Base-by-base conservation (phyloP, 1,140 invertebrate genomes). In the Panagrolaimus sp. region DNA sequence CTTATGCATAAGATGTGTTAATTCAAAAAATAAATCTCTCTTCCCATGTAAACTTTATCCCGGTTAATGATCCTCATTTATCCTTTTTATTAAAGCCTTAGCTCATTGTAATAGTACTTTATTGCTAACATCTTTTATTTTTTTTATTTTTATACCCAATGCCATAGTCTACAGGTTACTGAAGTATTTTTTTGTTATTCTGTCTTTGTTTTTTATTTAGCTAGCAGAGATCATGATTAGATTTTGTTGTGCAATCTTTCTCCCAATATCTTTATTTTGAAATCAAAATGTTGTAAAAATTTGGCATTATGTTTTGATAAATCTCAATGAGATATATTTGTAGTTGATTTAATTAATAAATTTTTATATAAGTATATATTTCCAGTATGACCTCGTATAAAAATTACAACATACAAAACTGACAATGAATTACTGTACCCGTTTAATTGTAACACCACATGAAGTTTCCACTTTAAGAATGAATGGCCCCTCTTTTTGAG, bases 401-500 rank as follows among this genome's bases (percentile, higher is more conserved):
- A 26, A 58, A 21, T 21, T 21, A 24, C 15, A 58, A 58, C 21
- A 21, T 17, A 28, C 65, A 28, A 62, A 55, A 55, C 21, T 15
- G 32, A 9, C 21, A 21, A n/a, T 38, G 32, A 21, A 71, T 79
- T 68, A 77, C 63, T 79, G 78, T 12, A 80, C 70, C 21, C 69
- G 76, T 58, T 80, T 78, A 15, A 78, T 32, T n/a, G 26, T 68
- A 65, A 82, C 83, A 62, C 71, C 68, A 44, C 83, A 81, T 15
- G 85, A 84, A 24, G 89, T 88, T 83, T 91, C 90, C 32, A 94
- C 85, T 55, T 89, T 90, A 8, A 97, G 84, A 79, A 97, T 90
- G 84, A 95, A 97, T 0, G 91, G 90, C 0, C 91, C 92, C 84
- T 94, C 91, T 83, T 94, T 90, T n/a, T 85, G 87, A 21, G 93